Evolutionary conservation across 37 sponge, comb jelly and placozoan genomes (phyloP).

Genomic region (Petrosia ficiformis): DNA sequence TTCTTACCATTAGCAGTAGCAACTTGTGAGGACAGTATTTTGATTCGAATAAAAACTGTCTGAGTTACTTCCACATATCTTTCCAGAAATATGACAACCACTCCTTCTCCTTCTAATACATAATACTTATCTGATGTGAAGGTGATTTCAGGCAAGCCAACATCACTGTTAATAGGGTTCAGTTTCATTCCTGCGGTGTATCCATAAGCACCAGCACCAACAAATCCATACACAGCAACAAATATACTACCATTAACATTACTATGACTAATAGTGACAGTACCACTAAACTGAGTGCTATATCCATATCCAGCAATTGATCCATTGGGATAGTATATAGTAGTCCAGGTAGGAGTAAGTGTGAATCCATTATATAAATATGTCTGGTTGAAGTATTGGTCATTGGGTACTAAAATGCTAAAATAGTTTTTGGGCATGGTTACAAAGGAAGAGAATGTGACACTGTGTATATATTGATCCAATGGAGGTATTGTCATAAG

Average conservation of each 20-base stretch:
- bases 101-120: not conserved
- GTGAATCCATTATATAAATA: not conserved
- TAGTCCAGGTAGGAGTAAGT: not conserved
- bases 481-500: too few relatives aligned
- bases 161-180: not conserved
- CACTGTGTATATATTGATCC: too few relatives aligned
- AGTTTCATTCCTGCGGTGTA: not conserved
- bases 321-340: not conserved
- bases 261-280: not conserved
- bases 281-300: not conserved
- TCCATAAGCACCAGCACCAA: not conserved
- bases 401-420: not conserved
- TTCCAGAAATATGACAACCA: not conserved
- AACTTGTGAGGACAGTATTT: not conserved
- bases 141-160: not conserved
- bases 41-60: not conserved
- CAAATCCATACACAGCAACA: not conserved
- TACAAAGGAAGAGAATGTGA: too few relatives aligned
- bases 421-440: too few relatives aligned
- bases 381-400: not conserved
- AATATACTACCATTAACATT: not conserved
- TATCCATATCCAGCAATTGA: not conserved
- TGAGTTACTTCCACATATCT: not conserved
- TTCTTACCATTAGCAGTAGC: not conserved
- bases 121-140: not conserved